Evolutionary conservation across 2,113 vertebrate species (phyloP).

Genomic region (Bubo blakistoni): DNA sequence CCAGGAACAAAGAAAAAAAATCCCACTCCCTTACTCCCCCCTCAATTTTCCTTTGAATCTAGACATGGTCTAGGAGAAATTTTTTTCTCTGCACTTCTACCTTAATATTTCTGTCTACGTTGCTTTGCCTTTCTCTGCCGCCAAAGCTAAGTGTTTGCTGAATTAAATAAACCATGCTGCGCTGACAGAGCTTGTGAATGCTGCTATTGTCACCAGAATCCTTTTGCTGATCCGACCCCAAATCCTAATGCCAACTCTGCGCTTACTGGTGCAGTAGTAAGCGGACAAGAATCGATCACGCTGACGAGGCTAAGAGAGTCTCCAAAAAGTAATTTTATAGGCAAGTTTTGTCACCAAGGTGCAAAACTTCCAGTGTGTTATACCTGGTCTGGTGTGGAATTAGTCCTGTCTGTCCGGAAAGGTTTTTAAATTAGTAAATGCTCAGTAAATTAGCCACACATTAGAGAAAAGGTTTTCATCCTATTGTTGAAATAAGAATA

Average conservation of each 20-base stretch:
- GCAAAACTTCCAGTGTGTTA: not conserved
- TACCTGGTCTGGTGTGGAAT: not conserved
- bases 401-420: not conserved
- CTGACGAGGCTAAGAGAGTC: not conserved
- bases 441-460: not conserved
- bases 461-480: not conserved
- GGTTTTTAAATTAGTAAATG: not conserved
- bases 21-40: not conserved
- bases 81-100: constrained; percentile 21
- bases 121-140: not conserved
- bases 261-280: not conserved
- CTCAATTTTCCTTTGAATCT: constrained; percentile 8
- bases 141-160: constrained; percentile 54
- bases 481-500: not conserved
- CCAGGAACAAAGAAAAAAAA: not conserved
- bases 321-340: not conserved
- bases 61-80: not conserved
- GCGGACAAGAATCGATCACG: not conserved
- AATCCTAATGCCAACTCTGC: not conserved
- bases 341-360: not conserved
- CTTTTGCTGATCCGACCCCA: not conserved
- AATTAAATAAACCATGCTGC: constrained; percentile 57
- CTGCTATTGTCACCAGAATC: constrained; percentile 44
- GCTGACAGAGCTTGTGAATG: constrained; percentile 33
- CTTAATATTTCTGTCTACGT: constrained; percentile 42